Base-by-base conservation (phyloP, 2,888 invertebrate species). In the Lithodes maja region DNA sequence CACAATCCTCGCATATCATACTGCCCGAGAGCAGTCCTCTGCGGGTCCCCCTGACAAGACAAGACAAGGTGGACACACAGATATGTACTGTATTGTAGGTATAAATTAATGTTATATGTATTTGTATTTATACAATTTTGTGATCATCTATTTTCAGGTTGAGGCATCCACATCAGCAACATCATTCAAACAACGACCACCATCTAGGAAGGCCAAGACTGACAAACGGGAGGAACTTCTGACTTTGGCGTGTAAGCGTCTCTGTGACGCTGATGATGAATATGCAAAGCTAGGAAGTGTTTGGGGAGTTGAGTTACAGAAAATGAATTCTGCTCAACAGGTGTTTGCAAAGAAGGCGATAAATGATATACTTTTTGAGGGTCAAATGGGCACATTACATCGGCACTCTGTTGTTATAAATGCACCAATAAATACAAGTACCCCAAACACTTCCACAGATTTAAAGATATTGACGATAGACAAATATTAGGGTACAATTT, bases 341-440 rank as follows among this genome's bases (percentile, higher is more conserved):
- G 5, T 80, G 33, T 81, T 86, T 86, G 80, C 81, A 81, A 78
- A 78, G 78, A 85, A 85, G 52, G 78, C 77, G 80, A 86, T 86
- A 80, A 71, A 86, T 80, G 17, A 80, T 86, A 81, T 79, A 55
- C 69, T 85, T 68, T 81, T 81, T 33, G 74, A 86, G 68, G 86
- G 80, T 69, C 86, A 86, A 86, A 54, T 85, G 85, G 85, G 54
- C 77, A 85, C 85, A 78, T 85, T 85, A 78, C 85, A 85, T 78
- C 68, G 61, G 61, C 77, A 85, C 61, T 85, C 78, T 61, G 78
- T 78, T 80, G 86, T 86, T 17, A 81, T 71, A n/a, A 86, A 86
- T 81, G 86, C 53, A 86, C 71, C 80, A 86, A 81, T 78, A 54
- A 75, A 54, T 55, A 79, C 69, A 80, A 86, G 86, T 5, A 80